Evolutionary conservation across 2,888 invertebrate genomes (phyloP).

Genomic region (Drosophila lacicola): DNA sequence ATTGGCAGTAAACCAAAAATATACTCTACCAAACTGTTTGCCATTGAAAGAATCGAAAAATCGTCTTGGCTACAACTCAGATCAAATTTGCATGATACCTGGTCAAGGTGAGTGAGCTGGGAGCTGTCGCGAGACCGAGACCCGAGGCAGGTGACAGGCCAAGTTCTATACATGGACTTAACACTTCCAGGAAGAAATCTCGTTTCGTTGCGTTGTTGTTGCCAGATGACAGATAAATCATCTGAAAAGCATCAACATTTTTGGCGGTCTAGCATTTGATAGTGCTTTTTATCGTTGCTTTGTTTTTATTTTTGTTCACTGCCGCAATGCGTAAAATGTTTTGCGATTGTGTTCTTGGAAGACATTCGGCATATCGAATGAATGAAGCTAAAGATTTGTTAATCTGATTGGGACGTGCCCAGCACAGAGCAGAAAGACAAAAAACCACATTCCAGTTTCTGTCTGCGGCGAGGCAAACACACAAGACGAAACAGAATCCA

Average conservation of each 20-base stretch:
- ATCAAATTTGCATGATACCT: no score
- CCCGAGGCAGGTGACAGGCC: conserved; percentile 51
- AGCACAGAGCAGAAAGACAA: background rate
- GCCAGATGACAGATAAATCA: conserved; percentile 63
- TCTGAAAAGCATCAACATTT: conserved; percentile 61
- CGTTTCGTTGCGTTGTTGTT: conserved; percentile 40
- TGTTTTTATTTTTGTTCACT: conserved; percentile 5
- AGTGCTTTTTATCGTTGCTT: conserved; percentile 28
- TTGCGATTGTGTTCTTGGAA: conserved; percentile 48
- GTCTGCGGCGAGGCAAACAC: conserved; percentile 12
- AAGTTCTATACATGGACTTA: conserved; percentile 41
- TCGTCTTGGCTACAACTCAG: no score
- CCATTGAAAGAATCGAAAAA: conserved; percentile 2
- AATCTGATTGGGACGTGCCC: conserved; percentile 49
- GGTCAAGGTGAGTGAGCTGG: conserved; percentile 69
- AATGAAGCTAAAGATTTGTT: conserved; percentile 38
- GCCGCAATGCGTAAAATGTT: conserved; percentile 64
- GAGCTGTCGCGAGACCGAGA: conserved; percentile 24
- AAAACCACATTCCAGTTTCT: conserved; percentile 34
- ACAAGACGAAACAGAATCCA: background rate
- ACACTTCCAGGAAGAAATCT: conserved; percentile 74
- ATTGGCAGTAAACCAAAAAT: conserved; percentile 21
- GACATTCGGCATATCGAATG: conserved; percentile 49
- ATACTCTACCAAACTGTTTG: conserved; percentile 43
- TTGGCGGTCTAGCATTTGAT: conserved; percentile 69